Evolutionary conservation across 1,140 invertebrate genomes (phyloP).

Genomic region (Charaxes varanes): DNA sequence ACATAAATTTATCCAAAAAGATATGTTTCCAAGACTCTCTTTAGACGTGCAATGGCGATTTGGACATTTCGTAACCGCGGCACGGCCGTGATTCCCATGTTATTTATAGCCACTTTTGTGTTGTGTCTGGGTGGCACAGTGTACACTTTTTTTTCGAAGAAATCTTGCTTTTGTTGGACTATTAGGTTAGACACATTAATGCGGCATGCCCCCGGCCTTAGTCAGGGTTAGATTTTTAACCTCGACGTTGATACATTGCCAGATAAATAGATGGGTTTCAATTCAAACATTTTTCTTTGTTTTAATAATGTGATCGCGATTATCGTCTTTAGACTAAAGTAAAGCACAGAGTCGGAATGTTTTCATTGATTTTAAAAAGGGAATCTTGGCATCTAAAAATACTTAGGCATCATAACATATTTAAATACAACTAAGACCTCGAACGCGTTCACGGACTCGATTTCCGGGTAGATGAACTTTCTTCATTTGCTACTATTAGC

Average conservation of each 20-base stretch:
- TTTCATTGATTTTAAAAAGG: too few relatives aligned
- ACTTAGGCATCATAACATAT: too few relatives aligned
- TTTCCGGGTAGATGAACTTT: too few relatives aligned
- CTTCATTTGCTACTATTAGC: too few relatives aligned
- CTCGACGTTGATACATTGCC: constrained; percentile 11
- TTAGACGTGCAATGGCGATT: constrained; percentile 12
- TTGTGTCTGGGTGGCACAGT: constrained; percentile 25
- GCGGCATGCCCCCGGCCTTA: constrained; percentile 12
- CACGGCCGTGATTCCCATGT: constrained; percentile 33
- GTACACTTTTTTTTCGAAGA: constrained; percentile 7
- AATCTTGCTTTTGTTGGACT: constrained; percentile 3
- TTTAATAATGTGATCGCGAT: too few relatives aligned
- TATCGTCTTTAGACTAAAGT: too few relatives aligned
- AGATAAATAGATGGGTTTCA: too few relatives aligned
- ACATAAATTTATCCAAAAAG: constrained; percentile 8
- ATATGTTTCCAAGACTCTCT: constrained; percentile 1
- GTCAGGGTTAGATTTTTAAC: constrained; percentile 13
- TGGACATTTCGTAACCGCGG: constrained; percentile 12
- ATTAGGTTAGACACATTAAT: constrained; percentile 6
- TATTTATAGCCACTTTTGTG: constrained; percentile 37
- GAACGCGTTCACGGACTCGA: too few relatives aligned
- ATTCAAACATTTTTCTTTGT: too few relatives aligned
- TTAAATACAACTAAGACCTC: too few relatives aligned
- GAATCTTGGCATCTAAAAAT: too few relatives aligned
- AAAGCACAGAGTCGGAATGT: too few relatives aligned